phyloP scores from a whole-genome alignment of 1,140 invertebrate species.

The Drosophila rufa region DNA sequence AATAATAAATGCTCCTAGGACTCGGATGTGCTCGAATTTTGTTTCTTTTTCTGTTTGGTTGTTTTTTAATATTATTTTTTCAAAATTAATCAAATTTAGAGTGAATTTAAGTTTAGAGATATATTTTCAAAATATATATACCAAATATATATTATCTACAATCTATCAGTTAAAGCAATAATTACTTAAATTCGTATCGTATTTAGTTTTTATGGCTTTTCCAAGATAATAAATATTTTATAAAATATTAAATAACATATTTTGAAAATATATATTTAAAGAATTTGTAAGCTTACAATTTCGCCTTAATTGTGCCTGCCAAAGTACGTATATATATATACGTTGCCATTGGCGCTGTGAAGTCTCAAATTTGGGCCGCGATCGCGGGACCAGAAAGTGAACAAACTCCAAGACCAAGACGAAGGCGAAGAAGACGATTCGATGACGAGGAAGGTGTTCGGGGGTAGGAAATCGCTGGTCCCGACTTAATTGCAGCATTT shows the following conservation, averaged over 20 bases:
- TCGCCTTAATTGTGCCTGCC: constrained; percentile 3
- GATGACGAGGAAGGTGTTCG: constrained; percentile 6
- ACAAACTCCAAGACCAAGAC: constrained; percentile 11
- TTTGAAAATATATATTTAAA: neutral
- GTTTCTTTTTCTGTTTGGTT: too few species aligned
- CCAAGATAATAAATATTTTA: too few species aligned
- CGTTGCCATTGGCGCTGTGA: constrained; percentile 65
- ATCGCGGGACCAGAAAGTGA: constrained; percentile 49
- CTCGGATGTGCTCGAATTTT: neutral
- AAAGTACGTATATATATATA: constrained; percentile 27
- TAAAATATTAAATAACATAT: neutral
- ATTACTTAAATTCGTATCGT: too few species aligned
- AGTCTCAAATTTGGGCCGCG: constrained; percentile 76
- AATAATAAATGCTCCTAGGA: too few species aligned
- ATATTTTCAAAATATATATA: too few species aligned
- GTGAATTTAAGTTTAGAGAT: too few species aligned
- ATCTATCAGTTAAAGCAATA: too few species aligned
- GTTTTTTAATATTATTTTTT: too few species aligned
- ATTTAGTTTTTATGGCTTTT: too few species aligned
- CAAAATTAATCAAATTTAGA: too few species aligned
- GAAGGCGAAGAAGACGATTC: neutral
- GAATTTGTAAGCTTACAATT: too few species aligned
- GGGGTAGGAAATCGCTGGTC: constrained; percentile 43
- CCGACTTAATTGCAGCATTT: constrained; percentile 85
- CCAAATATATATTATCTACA: too few species aligned